phyloP scores from a whole-genome alignment of 1,140 invertebrate genomes.

The Forficula auricularia region DNA sequence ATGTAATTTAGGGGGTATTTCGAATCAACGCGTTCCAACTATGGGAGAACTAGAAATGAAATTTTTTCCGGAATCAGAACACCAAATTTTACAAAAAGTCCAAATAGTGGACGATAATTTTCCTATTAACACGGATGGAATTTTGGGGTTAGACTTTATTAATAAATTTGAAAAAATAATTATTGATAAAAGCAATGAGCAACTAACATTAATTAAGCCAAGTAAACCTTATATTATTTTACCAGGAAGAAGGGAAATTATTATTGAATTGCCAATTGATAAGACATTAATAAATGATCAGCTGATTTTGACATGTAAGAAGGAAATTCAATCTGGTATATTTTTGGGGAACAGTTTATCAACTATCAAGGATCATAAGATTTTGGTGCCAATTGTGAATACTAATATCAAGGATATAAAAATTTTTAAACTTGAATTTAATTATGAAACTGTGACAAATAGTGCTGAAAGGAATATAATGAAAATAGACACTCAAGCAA shows the following conservation, averaged over 20 bases:
- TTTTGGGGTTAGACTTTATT: background rate
- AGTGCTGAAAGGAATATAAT: background rate
- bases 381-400: background rate
- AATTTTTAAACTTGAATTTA: background rate
- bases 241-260: background rate
- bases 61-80: background rate
- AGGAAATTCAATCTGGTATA: background rate
- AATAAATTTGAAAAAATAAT: background rate
- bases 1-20: background rate
- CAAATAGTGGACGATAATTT: background rate
- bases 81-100: background rate
- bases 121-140: background rate
- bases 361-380: background rate
- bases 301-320: background rate
- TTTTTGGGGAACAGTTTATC: background rate
- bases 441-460: background rate
- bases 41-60: background rate
- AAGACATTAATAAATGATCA: background rate
- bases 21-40: background rate
- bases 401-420: background rate
- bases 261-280: background rate
- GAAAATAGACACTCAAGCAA: background rate
- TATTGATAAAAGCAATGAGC: background rate
- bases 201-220: background rate
- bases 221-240: background rate